These are phyloP conservation scores for Corythucha ciliata DNA, from an alignment of 2,888 invertebrate genomes.

Conservation along the genomic window DNA sequence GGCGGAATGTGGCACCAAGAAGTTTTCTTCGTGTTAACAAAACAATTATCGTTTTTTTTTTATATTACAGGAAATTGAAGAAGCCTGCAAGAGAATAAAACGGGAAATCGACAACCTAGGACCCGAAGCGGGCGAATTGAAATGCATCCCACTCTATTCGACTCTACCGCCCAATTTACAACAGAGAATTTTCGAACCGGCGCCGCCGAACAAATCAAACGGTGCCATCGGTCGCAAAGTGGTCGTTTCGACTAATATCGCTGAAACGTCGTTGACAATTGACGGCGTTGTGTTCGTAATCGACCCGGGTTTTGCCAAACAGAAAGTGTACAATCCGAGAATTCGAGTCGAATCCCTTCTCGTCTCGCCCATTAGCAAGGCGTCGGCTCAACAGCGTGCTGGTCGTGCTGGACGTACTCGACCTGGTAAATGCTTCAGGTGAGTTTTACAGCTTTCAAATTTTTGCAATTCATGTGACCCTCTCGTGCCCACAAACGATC, in stretches of 20 bases:
- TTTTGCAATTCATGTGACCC: no score
- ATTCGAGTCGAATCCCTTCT: conserved; percentile 92
- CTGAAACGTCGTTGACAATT: conserved; percentile 97
- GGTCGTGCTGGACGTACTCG: conserved; percentile 96
- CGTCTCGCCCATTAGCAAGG: conserved; percentile 98
- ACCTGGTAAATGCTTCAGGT: conserved; percentile 90
- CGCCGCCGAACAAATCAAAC: conserved; percentile 81
- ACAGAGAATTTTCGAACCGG: conserved; percentile 93
- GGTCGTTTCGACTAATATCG: conserved; percentile 98
- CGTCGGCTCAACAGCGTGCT: conserved; percentile 95
- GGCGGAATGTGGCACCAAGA: background rate
- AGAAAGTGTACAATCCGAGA: conserved; percentile 86
- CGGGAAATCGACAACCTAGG: conserved; percentile 93
- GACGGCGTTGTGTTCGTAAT: conserved; percentile 99
- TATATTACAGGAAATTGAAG: conserved; percentile 76
- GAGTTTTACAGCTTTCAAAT: conserved; percentile 5
- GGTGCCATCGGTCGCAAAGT: conserved; percentile 87
- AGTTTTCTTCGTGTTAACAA: background rate
- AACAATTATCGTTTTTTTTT: conserved; percentile 1
- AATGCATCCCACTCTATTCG: conserved; percentile 97
- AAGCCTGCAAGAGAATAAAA: conserved; percentile 95
- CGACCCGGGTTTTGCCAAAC: conserved; percentile 98
- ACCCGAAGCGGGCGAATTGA: conserved; percentile 91
- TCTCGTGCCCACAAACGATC: no score
- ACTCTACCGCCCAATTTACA: conserved; percentile 95